A percentile compares a stretch with the other conserved stretches of the same genome.
phyloP scores from a whole-genome alignment of 2,113 vertebrate genomes.

The Ptyas mucosa region DNA sequence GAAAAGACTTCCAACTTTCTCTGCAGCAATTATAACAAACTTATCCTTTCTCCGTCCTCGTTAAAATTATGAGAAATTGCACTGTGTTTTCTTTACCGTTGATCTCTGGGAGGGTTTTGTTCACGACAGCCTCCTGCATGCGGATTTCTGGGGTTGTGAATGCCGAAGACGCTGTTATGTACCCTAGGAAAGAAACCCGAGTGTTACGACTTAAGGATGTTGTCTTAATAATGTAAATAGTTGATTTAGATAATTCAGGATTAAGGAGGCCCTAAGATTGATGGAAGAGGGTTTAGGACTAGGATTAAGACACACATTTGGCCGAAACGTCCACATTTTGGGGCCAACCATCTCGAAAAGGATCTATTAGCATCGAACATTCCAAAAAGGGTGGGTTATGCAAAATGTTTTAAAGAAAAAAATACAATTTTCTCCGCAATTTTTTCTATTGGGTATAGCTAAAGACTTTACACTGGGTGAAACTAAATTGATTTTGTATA shows the following conservation, averaged over 20 bases:
- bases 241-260: background rate
- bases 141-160: conserved; percentile 64
- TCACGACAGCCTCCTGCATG: conserved; percentile 59
- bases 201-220: background rate
- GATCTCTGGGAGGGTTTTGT: conserved; percentile 69
- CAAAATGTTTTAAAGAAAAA: no score
- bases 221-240: no score
- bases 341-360: background rate
- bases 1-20: background rate
- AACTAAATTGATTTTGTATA: no score
- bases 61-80: background rate
- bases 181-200: conserved; percentile 40
- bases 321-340: background rate
- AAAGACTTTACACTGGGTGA: no score
- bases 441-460: no score
- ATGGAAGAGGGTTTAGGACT: background rate
- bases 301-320: background rate
- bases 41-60: background rate
- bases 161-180: conserved; percentile 54
- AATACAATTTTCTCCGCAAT: no score
- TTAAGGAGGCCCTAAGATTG: background rate
- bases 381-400: no score
- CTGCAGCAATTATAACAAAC: background rate
- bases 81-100: conserved; percentile 36
- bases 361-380: background rate